Evolutionary conservation across 1,140 invertebrate genomes (phyloP).

Genomic region (Brachionus rotundiformis): DNA sequence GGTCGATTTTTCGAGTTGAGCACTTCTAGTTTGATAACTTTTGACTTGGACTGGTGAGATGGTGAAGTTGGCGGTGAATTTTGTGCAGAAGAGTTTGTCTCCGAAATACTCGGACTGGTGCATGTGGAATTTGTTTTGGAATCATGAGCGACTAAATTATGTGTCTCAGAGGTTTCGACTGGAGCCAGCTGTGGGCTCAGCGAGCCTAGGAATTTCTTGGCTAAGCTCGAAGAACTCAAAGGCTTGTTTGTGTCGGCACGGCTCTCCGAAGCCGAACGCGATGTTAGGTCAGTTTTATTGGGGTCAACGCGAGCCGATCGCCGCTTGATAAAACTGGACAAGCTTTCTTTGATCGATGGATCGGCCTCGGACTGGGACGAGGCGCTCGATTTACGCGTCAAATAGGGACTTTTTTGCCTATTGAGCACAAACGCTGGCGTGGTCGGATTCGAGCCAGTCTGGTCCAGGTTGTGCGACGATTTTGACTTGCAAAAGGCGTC

Average conservation of each 20-base stretch:
- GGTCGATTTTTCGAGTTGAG: background rate
- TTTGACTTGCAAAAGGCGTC: constrained; percentile 50
- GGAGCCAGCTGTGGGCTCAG: constrained; percentile 12
- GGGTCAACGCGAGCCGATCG: constrained; percentile 20
- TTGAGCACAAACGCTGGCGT: background rate
- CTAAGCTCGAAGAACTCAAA: constrained; percentile 41
- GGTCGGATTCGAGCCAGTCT: background rate
- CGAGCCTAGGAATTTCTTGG: constrained; percentile 43
- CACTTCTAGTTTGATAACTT: constrained; percentile 14
- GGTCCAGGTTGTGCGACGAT: constrained; percentile 44
- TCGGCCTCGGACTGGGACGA: background rate
- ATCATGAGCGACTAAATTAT: background rate
- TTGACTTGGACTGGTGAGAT: background rate
- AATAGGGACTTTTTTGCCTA: constrained; percentile 41
- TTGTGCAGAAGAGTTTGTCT: background rate
- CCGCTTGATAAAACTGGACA: constrained; percentile 32
- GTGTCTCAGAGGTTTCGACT: background rate
- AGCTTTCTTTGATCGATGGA: background rate
- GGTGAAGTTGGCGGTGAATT: constrained; percentile 6
- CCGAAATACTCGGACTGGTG: background rate
- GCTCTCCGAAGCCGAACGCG: constrained; percentile 12
- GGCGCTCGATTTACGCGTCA: background rate
- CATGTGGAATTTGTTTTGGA: constrained; percentile 8
- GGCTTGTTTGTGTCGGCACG: background rate
- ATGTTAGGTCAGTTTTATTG: background rate